Percentiles rank a stretch among this genome's conserved stretches.
Evolutionary conservation across 2,888 invertebrate genomes (phyloP).

Genomic region (Dioctria linearis): DNA sequence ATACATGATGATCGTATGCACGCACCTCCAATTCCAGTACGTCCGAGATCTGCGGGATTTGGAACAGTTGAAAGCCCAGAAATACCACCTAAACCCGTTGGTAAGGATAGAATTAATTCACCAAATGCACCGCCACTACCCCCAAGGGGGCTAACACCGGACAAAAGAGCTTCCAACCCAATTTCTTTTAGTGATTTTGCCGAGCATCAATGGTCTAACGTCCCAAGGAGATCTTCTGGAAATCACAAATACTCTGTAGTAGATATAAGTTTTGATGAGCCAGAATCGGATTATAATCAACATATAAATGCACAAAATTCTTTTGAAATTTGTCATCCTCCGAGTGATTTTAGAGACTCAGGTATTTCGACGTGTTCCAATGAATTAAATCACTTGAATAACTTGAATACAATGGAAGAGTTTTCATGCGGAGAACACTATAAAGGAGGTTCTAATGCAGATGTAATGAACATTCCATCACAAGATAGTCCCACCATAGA

Average conservation of each 20-base stretch:
- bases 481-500: constrained; percentile 7
- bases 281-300: constrained; percentile 66
- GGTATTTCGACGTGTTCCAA: constrained; percentile 70
- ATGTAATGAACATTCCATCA: constrained; percentile 56
- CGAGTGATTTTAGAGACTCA: constrained; percentile 70
- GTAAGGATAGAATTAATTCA: constrained; percentile 65
- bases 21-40: constrained; percentile 76
- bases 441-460: constrained; percentile 54
- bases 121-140: constrained; percentile 83
- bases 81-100: constrained; percentile 73
- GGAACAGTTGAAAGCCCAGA: constrained; percentile 69
- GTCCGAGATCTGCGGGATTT: constrained; percentile 76
- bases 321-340: constrained; percentile 61
- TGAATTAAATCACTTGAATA: constrained; percentile 68
- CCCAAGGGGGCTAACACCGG: constrained; percentile 79
- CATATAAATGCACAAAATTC: constrained; percentile 58
- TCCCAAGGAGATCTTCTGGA: constrained; percentile 1
- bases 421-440: constrained; percentile 35
- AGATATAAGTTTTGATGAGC: constrained; percentile 73
- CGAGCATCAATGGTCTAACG: constrained; percentile 60
- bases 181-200: constrained; percentile 68
- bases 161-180: constrained; percentile 70
- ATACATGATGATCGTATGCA: constrained; percentile 60
- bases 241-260: constrained; percentile 71
- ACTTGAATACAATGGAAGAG: constrained; percentile 63